Conservation (phyloP, 1,140 invertebrate species). For the Drosophila ironensis region DNA sequence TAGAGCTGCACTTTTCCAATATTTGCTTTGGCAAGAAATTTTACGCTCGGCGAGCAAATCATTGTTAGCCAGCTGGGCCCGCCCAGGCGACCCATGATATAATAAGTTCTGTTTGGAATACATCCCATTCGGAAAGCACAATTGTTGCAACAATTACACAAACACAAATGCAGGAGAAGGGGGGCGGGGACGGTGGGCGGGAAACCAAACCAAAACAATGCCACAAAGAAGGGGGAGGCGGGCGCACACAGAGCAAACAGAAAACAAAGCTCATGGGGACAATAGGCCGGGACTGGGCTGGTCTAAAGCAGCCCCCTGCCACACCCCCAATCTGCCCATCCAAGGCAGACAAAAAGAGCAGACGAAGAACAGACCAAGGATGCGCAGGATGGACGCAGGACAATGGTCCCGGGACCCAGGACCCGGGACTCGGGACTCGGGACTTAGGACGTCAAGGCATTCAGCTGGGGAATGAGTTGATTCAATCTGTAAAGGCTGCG, state of each 20-base stretch:
- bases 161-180: constrained; percentile 59
- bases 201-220: constrained; percentile 51
- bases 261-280: constrained; percentile 44
- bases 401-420: constrained; percentile 9
- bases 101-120: not conserved
- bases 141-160: constrained; percentile 77
- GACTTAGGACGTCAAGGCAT: no score
- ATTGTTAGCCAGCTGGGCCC: constrained; percentile 11
- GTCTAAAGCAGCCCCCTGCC: not conserved
- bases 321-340: not conserved
- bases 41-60: constrained; percentile 31
- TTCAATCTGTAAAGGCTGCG: no score
- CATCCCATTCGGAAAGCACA: constrained; percentile 47
- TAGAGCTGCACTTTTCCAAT: constrained; percentile 7
- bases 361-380: constrained; percentile 43
- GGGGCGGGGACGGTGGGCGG: not conserved
- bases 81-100: not conserved
- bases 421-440: constrained; percentile 9
- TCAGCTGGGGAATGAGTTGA: constrained; percentile 18
- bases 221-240: not conserved
- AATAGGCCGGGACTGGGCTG: constrained; percentile 28
- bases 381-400: constrained; percentile 13
- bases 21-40: constrained; percentile 31
- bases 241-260: constrained; percentile 19
- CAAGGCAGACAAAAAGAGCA: constrained; percentile 2